Conservation (phyloP, 35 echinoderm and acorn worm genomes). For the Heliocidaris tuberculata region DNA sequence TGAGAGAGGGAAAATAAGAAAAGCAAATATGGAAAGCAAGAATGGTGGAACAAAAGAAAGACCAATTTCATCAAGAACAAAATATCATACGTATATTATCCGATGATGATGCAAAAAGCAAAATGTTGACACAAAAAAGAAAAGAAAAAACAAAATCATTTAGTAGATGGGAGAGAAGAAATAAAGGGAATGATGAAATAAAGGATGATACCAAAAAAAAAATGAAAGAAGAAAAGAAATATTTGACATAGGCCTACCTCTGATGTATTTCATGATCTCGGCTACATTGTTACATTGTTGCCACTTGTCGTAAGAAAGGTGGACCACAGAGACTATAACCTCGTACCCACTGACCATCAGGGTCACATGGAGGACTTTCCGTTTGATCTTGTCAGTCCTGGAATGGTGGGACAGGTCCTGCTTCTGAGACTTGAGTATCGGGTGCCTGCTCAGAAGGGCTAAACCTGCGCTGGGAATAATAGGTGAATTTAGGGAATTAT, state of each 20-base stretch:
- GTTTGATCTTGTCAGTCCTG: constrained; percentile 56
- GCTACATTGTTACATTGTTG: constrained; percentile 81
- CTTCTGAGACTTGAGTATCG: constrained; percentile 24
- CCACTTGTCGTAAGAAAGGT: constrained; percentile 70
- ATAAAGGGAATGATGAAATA: no score
- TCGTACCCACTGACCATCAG: constrained; percentile 11
- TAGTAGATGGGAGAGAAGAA: no score
- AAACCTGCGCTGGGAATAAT: constrained; percentile 48
- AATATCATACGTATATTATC: no score
- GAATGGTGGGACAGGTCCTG: constrained; percentile 62
- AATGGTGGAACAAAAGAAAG: no score
- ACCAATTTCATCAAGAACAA: no score
- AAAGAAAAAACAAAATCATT: no score
- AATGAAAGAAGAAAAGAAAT: no score
- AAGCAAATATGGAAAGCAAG: no score
- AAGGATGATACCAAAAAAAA: no score
- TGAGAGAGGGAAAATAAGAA: no score
- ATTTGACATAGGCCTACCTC: constrained; percentile 43
- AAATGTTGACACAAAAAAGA: no score
- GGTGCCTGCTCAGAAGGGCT: constrained; percentile 64
- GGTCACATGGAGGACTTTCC: constrained; percentile 61
- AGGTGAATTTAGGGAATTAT: not conserved
- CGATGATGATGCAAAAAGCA: no score
- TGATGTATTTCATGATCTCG: constrained; percentile 62
- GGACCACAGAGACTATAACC: constrained; percentile 57